Conservation (phyloP, 2,113 vertebrate species). For the Catharus fuscescens region DNA sequence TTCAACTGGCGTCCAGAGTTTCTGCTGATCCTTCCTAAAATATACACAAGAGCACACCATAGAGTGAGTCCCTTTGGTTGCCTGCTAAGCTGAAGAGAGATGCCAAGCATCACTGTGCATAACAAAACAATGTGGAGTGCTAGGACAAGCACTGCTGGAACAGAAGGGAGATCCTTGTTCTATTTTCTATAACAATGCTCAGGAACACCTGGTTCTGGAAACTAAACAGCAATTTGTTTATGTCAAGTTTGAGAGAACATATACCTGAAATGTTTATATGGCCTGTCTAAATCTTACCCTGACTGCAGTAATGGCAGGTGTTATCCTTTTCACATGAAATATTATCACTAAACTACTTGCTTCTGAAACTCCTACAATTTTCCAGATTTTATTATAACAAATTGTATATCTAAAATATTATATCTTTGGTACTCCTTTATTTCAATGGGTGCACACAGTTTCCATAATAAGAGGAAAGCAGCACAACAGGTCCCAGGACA, state of each 20-base stretch:
- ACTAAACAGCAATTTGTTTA: neutral
- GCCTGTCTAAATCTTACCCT: neutral
- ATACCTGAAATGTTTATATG: neutral
- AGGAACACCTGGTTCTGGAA: neutral
- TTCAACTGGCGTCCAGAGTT: neutral
- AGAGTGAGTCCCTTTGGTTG: neutral
- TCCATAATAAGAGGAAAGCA: neutral
- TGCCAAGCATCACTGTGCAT: neutral
- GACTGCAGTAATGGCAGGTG: neutral
- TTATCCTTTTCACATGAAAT: neutral
- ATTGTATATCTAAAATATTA: neutral
- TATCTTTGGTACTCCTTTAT: neutral
- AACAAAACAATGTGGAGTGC: neutral
- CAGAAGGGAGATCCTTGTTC: neutral
- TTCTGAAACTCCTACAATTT: neutral
- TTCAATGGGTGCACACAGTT: neutral
- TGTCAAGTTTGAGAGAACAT: neutral
- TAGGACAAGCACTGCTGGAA: neutral
- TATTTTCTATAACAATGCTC: neutral
- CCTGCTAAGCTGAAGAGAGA: neutral
- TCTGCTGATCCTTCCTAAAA: neutral
- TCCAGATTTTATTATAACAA: neutral
- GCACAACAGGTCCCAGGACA: neutral
- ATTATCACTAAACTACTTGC: neutral
- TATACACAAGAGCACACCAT: accelerated